Evolutionary conservation across 2,797 vertebrate genomes (phyloP), one percentile per base, ranked within the genome.

Genomic region (Chrosomus eos): DNA sequence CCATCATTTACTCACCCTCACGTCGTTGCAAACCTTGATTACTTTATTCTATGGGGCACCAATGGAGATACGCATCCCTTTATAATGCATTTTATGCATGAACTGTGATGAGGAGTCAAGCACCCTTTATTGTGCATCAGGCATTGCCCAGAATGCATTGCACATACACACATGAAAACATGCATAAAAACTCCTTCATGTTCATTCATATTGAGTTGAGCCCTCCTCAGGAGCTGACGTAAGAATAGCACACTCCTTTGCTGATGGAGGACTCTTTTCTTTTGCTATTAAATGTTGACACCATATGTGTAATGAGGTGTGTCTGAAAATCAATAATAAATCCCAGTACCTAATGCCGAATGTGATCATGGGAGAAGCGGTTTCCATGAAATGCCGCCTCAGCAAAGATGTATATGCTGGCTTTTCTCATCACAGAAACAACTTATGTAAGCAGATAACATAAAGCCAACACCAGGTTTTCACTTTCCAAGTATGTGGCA

Each of bases 301-400:
- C 68, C 74, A 62, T 3, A 45, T 53, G 58, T 76, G 64, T 87
- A 88, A 89, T 90, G 67, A 82, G 58, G 77, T 67, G 82, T 83
- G 89, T 79, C 86, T 87, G 83, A 80, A 89, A 87, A 88, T 90
- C 89, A 33, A 89, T 89, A 84, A 55, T 53, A 26, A 64, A 82
- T 28, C 82, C 68, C 38, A 68, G 84, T 43, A 66, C 73, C 9
- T 33, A 43, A 78, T 18, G 16, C 79, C 83, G 6, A 81, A 83
- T 80, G 70, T 82, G 76, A 87, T 90, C 86, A 84, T 67, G 66
- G 64, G 71, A 58, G 83, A 72, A 80, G 80, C 78, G 81, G 73
- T 60, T 80, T 82, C 36, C 28, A 23, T 74, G 9, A 83, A 82
- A 38, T 51, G 83, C 81, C 5, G 23, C 33, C 11, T 85, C 83